Conservation (phyloP, 2,888 invertebrate species). For the Leptarthrus brevirostris region DNA sequence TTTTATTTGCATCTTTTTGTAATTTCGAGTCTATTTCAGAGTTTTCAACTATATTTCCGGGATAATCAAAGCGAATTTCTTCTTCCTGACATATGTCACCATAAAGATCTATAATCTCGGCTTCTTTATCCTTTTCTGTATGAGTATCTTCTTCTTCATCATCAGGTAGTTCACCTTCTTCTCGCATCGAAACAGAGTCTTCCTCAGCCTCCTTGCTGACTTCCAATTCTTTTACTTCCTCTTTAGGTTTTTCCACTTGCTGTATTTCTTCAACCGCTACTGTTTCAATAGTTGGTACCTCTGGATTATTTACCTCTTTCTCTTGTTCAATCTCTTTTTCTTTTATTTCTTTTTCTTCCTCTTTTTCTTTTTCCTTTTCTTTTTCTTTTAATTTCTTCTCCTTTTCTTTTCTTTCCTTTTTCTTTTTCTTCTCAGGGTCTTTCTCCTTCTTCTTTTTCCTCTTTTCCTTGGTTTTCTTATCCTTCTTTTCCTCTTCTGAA, state of each 20-base stretch:
- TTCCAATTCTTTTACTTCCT: constrained; percentile 56
- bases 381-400: constrained; percentile 56
- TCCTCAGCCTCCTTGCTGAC: constrained; percentile 53
- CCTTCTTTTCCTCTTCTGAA: constrained; percentile 61
- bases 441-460: constrained; percentile 67
- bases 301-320: neutral
- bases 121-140: constrained; percentile 53
- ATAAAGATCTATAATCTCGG: constrained; percentile 57
- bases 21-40: neutral
- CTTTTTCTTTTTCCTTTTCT: constrained; percentile 49
- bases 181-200: neutral
- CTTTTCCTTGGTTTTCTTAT: constrained; percentile 65
- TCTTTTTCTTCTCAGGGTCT: constrained; percentile 53
- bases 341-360: constrained; percentile 60
- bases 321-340: constrained; percentile 62
- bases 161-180: neutral
- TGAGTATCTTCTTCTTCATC: constrained; percentile 6
- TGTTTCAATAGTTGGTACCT: neutral
- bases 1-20: constrained; percentile 18
- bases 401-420: constrained; percentile 54
- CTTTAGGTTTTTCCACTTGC: constrained; percentile 44
- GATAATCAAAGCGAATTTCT: constrained; percentile 52
- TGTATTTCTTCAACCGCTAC: constrained; percentile 35
- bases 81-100: constrained; percentile 54
- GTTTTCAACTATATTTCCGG: neutral